Conservation (phyloP, 2,113 vertebrate species). For the Misgurnus mizolepis region DNA sequence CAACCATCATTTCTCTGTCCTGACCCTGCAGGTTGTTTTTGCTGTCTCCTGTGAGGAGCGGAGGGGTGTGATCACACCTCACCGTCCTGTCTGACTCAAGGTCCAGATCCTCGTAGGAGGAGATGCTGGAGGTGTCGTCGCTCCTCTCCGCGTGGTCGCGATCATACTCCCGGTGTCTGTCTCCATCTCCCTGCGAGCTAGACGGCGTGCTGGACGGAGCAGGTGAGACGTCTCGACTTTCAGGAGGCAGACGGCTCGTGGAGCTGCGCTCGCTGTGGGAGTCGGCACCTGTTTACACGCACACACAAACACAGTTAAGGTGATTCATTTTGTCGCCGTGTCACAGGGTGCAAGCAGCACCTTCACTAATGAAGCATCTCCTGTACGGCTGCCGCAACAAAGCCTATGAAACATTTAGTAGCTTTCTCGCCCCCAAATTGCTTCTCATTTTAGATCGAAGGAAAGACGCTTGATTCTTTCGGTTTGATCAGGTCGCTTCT, state of each 20-base stretch:
- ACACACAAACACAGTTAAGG: constrained; percentile 17
- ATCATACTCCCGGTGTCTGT: constrained; percentile 62
- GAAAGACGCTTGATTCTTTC: not conserved
- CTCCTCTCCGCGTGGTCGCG: constrained; percentile 47
- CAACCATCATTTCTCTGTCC: constrained; percentile 28
- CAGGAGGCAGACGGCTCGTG: constrained; percentile 71
- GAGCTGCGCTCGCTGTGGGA: constrained; percentile 72
- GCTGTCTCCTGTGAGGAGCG: not conserved
- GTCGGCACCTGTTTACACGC: constrained; percentile 50
- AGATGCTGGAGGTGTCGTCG: constrained; percentile 80
- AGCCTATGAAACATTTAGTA: not conserved
- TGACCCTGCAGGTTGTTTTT: constrained; percentile 47
- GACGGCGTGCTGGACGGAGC: constrained; percentile 70
- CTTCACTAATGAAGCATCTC: constrained; percentile 6
- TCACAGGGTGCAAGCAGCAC: constrained; percentile 12
- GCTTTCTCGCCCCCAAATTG: not conserved
- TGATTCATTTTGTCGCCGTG: not conserved
- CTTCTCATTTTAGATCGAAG: not conserved
- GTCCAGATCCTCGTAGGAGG: constrained; percentile 85
- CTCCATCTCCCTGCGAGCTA: constrained; percentile 55
- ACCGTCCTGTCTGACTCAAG: constrained; percentile 68
- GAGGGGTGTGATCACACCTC: constrained; percentile 40
- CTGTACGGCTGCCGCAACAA: not conserved
- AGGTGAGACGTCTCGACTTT: constrained; percentile 78
- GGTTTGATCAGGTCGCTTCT: constrained; percentile 1